Evolutionary conservation across 2,888 invertebrate genomes (phyloP).

Genomic region (Stictocephala bisonia): DNA sequence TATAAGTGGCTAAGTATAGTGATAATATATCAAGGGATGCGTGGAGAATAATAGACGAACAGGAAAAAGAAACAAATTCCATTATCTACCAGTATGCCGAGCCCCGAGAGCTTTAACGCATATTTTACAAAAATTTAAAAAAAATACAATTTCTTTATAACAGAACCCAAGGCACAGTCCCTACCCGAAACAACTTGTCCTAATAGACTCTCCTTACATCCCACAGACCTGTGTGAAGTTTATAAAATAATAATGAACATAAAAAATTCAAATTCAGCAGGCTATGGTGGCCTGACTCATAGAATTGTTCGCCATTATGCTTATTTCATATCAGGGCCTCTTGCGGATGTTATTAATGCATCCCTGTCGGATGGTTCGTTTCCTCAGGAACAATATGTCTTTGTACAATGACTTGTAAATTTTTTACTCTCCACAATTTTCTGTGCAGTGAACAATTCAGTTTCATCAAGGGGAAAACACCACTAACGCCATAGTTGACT

Average conservation of each 20-base stretch:
- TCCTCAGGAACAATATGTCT: no score
- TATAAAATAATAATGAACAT: no score
- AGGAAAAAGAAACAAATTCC: not conserved
- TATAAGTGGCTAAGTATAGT: not conserved
- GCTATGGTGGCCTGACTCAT: not conserved
- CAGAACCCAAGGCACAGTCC: conserved; percentile 22
- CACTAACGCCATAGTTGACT: no score
- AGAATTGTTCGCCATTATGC: not conserved
- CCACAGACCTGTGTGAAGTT: not conserved
- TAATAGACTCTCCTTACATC: not conserved
- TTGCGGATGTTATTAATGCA: no score
- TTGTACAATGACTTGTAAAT: no score
- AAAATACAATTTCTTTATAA: not conserved
- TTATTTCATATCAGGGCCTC: no score
- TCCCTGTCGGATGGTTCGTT: no score
- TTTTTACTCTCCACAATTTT: no score
- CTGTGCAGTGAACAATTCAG: no score
- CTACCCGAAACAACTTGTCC: no score
- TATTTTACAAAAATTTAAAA: not conserved
- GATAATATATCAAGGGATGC: not conserved
- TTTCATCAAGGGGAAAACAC: no score
- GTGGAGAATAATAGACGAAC: conserved; percentile 3
- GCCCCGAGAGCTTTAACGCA: not conserved
- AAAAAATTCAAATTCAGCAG: no score
- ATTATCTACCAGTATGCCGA: not conserved